These are phyloP conservation scores for Drosophila burlai DNA, from an alignment of 1,140 invertebrate genomes.

Conservation along the genomic window DNA sequence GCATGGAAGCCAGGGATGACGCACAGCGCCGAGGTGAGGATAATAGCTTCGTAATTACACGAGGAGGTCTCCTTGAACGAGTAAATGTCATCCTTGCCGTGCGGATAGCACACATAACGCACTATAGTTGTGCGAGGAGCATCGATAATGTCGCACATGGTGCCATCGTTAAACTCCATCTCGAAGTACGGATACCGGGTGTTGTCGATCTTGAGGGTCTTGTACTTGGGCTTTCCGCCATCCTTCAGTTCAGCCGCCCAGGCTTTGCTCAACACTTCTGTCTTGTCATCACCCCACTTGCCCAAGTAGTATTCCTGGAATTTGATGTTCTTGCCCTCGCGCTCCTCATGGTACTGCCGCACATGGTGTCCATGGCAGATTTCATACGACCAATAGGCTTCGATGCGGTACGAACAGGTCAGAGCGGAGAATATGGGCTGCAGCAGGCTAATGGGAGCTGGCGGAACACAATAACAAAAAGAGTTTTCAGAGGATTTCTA, in stretches of 20 bases:
- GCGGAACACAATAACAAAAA: neutral
- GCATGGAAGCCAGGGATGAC: conserved; percentile 95
- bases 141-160: conserved; percentile 95
- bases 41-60: conserved; percentile 97
- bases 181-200: conserved; percentile 93
- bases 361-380: conserved; percentile 96
- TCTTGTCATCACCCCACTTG: conserved; percentile 89
- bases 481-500: neutral
- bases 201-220: conserved; percentile 93
- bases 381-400: conserved; percentile 99
- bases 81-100: conserved; percentile 96
- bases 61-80: conserved; percentile 96
- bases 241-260: conserved; percentile 85
- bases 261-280: conserved; percentile 86
- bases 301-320: conserved; percentile 94
- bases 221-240: conserved; percentile 85
- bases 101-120: conserved; percentile 93
- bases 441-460: conserved; percentile 91
- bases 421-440: conserved; percentile 90
- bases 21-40: conserved; percentile 94
- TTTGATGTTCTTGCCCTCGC: conserved; percentile 93
- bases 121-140: conserved; percentile 92
- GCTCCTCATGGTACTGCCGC: conserved; percentile 97
- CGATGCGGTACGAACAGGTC: conserved; percentile 94
- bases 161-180: conserved; percentile 92